Conservation (phyloP, 2,888 invertebrate genomes). For the Oxystoma pomonae region DNA sequence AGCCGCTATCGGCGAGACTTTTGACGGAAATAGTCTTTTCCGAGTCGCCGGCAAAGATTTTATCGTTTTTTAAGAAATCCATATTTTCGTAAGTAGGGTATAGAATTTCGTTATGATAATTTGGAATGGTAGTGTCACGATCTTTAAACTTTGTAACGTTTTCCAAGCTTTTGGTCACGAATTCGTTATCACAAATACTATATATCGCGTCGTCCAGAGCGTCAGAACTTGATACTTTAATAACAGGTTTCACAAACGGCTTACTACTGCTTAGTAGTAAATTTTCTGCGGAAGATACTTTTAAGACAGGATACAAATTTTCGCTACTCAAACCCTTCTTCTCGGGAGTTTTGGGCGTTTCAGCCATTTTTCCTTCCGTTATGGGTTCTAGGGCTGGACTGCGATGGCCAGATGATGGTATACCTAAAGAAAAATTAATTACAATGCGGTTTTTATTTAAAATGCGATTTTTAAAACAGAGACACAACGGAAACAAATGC, state of each 20-base stretch:
- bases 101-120: not conserved
- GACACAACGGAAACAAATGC: too few species aligned
- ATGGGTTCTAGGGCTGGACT: slow-evolving; percentile 54
- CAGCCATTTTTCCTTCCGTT: slow-evolving; percentile 48
- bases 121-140: not conserved
- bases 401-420: slow-evolving; percentile 45
- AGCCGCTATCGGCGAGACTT: slow-evolving; percentile 26
- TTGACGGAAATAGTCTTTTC: slow-evolving; percentile 32
- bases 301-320: slow-evolving; percentile 34
- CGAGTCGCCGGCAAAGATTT: slow-evolving; percentile 31
- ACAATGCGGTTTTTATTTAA: too few species aligned
- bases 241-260: slow-evolving; percentile 31
- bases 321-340: slow-evolving; percentile 27
- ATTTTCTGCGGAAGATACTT: slow-evolving; percentile 36
- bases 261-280: slow-evolving; percentile 24
- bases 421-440: too few species aligned
- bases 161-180: slow-evolving; percentile 35
- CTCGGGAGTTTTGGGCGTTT: slow-evolving; percentile 18
- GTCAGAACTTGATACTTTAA: slow-evolving; percentile 33
- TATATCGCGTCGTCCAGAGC: slow-evolving; percentile 17
- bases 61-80: slow-evolving; percentile 42
- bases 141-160: slow-evolving; percentile 23
- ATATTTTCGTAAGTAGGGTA: slow-evolving; percentile 43
- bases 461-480: too few species aligned
- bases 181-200: slow-evolving; percentile 18